These are phyloP conservation scores for Mactromeris polynyma DNA, from an alignment of 2,888 invertebrate genomes.

Conservation along the genomic window DNA sequence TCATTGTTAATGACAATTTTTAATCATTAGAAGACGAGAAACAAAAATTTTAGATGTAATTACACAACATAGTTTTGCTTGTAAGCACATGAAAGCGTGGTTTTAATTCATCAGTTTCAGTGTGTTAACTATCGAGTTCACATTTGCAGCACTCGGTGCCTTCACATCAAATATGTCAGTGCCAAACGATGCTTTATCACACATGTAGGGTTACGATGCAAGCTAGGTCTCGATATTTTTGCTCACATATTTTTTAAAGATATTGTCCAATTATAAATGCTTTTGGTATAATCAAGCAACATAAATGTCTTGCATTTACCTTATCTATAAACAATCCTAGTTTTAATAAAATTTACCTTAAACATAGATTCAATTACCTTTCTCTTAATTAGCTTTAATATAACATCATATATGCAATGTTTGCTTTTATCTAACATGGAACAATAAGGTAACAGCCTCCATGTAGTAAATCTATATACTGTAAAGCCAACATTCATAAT, in stretches of 20 bases:
- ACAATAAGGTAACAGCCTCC: too few relatives aligned
- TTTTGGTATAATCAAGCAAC: neutral
- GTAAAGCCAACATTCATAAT: too few relatives aligned
- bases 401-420: too few relatives aligned
- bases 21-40: neutral
- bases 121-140: neutral
- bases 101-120: neutral
- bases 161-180: conserved; percentile 33
- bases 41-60: neutral
- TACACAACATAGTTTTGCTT: conserved; percentile 25
- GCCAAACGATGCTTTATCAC: conserved; percentile 26
- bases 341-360: too few relatives aligned
- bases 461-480: too few relatives aligned
- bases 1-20: neutral
- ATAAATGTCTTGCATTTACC: neutral
- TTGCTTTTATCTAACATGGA: too few relatives aligned
- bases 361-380: too few relatives aligned
- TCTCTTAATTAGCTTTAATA: too few relatives aligned
- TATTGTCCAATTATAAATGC: neutral
- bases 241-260: neutral
- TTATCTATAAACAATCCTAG: too few relatives aligned
- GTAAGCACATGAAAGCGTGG: conserved; percentile 27
- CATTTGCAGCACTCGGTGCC: neutral
- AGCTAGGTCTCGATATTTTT: conserved; percentile 28
- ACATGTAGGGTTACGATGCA: conserved; percentile 56